These are phyloP conservation scores for Listronotus bonariensis DNA, from an alignment of 1,140 invertebrate species.

Conservation along the genomic window DNA sequence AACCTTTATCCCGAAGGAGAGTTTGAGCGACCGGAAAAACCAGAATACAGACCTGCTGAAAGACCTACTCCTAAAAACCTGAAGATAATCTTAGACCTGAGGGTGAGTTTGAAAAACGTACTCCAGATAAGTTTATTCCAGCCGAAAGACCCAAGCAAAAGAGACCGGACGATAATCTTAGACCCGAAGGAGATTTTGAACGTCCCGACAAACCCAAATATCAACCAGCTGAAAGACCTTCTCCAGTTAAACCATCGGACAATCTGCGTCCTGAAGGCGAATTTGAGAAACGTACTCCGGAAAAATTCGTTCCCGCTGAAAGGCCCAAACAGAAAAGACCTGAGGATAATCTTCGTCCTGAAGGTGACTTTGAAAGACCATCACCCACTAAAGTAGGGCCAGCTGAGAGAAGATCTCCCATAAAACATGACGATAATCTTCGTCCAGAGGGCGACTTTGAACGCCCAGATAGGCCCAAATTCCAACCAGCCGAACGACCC, in stretches of 20 bases:
- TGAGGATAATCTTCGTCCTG: slow-evolving; percentile 56
- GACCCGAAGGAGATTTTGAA: slow-evolving; percentile 64
- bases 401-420: slow-evolving; percentile 57
- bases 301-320: slow-evolving; percentile 54
- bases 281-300: slow-evolving; percentile 48
- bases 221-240: slow-evolving; percentile 58
- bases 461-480: slow-evolving; percentile 49
- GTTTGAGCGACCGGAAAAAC: slow-evolving; percentile 56
- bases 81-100: slow-evolving; percentile 62
- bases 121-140: neutral
- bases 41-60: slow-evolving; percentile 55
- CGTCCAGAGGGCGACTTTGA: slow-evolving; percentile 60
- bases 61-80: slow-evolving; percentile 56
- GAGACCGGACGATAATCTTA: slow-evolving; percentile 45
- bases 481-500: slow-evolving; percentile 47
- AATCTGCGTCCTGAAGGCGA: slow-evolving; percentile 66
- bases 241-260: slow-evolving; percentile 61
- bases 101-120: slow-evolving; percentile 33
- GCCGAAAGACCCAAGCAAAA: slow-evolving; percentile 4
- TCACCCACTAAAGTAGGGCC: slow-evolving; percentile 45
- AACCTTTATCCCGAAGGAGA: slow-evolving; percentile 65
- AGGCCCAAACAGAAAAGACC: slow-evolving; percentile 49
- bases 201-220: slow-evolving; percentile 46
- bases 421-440: slow-evolving; percentile 65
- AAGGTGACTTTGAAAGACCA: slow-evolving; percentile 58